These are phyloP conservation scores for Alaudala cheleensis DNA, from an alignment of 2,113 vertebrate genomes.

Conservation along the genomic window DNA sequence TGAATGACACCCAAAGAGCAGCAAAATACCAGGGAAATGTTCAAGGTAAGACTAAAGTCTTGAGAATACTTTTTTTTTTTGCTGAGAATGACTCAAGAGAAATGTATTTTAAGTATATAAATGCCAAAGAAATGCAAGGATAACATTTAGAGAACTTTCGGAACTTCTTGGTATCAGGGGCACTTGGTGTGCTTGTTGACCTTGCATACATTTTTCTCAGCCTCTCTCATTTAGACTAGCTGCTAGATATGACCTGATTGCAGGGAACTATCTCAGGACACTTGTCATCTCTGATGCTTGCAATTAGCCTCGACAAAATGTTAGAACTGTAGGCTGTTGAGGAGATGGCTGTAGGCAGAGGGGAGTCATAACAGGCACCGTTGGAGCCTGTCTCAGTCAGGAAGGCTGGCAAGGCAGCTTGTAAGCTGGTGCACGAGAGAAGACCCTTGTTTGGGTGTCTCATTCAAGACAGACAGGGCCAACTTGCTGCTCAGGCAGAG, in stretches of 20 bases:
- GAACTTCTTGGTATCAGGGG: background rate
- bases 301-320: background rate
- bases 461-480: background rate
- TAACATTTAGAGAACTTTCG: background rate
- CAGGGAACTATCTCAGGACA: background rate
- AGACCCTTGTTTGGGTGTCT: background rate
- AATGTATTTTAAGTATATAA: background rate
- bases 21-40: background rate
- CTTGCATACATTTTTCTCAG: background rate
- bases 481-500: background rate
- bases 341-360: background rate
- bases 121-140: background rate
- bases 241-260: background rate
- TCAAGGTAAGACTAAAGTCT: background rate
- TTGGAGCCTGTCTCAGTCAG: background rate
- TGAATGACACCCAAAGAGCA: background rate
- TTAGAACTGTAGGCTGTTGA: background rate
- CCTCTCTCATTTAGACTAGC: background rate
- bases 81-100: background rate
- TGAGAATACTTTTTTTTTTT: background rate
- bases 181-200: background rate
- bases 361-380: fast-evolving
- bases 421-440: background rate
- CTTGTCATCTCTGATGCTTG: background rate
- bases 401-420: background rate